These are phyloP conservation scores for Crypturellus undulatus DNA, from an alignment of 2,113 vertebrate species.

Conservation along the genomic window DNA sequence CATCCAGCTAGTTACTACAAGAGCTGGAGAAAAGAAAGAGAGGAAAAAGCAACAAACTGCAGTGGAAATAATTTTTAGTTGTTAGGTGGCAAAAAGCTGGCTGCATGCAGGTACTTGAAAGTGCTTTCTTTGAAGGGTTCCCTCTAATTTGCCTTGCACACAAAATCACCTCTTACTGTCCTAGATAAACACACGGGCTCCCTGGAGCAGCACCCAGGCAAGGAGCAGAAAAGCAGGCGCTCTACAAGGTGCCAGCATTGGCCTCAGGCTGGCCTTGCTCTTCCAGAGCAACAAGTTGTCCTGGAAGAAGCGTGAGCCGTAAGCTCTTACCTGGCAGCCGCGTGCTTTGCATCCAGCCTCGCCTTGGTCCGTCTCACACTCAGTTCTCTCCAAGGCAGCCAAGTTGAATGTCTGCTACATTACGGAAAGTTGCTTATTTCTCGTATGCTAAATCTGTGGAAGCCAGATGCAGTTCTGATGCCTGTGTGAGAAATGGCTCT, in stretches of 20 bases:
- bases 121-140: no score
- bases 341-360: neutral
- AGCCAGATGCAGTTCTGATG: neutral
- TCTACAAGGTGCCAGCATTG: fast-evolving
- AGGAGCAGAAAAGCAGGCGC: neutral
- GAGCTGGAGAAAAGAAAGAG: neutral
- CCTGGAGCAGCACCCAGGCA: neutral
- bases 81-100: neutral
- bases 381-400: neutral
- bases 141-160: neutral
- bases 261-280: no score
- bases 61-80: fast-evolving
- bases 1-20: neutral
- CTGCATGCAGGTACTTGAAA: neutral
- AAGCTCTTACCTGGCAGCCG: neutral
- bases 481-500: neutral
- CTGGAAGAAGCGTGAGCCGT: fast-evolving
- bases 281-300: neutral
- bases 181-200: fast-evolving
- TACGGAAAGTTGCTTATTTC: neutral
- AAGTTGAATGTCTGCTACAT: neutral
- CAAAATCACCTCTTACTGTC: no score
- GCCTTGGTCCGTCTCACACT: neutral
- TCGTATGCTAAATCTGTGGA: fast-evolving
- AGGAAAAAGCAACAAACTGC: neutral